Evolutionary conservation across 2,113 vertebrate species (phyloP).

Genomic region (Brachyistius frenatus): DNA sequence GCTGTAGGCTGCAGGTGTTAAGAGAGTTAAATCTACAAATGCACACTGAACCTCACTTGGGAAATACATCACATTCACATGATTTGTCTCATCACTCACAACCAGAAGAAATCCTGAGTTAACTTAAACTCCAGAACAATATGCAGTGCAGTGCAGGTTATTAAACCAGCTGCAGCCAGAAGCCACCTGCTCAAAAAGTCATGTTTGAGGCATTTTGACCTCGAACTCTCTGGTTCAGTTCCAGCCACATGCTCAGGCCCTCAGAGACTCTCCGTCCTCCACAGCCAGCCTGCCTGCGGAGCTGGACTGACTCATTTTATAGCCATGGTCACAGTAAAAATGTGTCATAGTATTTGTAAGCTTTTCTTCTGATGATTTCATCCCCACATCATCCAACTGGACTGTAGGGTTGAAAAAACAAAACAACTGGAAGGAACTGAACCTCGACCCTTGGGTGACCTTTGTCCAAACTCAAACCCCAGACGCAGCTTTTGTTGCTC

Average conservation of each 20-base stretch:
- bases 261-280: constrained; percentile 47
- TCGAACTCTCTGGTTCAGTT: constrained; percentile 42
- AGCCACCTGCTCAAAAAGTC: constrained; percentile 62
- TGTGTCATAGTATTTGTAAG: constrained; percentile 65
- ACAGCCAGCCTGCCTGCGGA: constrained; percentile 40
- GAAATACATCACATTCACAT: constrained; percentile 31
- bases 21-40: neutral
- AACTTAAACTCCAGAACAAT: neutral
- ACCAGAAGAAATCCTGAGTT: neutral
- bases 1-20: no score
- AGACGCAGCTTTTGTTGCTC: neutral
- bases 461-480: neutral
- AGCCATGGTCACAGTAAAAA: constrained; percentile 46
- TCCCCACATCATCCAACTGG: constrained; percentile 37
- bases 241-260: constrained; percentile 56
- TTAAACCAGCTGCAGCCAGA: constrained; percentile 46
- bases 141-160: constrained; percentile 23
- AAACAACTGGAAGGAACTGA: constrained; percentile 47
- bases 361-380: constrained; percentile 34
- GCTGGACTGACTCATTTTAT: constrained; percentile 62
- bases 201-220: constrained; percentile 65
- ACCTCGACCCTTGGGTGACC: constrained; percentile 57
- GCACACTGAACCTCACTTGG: neutral
- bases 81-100: constrained; percentile 17
- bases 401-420: constrained; percentile 48